Evolutionary conservation across 2,113 vertebrate species (phyloP).

Genomic region (Tachysurus fulvidraco): DNA sequence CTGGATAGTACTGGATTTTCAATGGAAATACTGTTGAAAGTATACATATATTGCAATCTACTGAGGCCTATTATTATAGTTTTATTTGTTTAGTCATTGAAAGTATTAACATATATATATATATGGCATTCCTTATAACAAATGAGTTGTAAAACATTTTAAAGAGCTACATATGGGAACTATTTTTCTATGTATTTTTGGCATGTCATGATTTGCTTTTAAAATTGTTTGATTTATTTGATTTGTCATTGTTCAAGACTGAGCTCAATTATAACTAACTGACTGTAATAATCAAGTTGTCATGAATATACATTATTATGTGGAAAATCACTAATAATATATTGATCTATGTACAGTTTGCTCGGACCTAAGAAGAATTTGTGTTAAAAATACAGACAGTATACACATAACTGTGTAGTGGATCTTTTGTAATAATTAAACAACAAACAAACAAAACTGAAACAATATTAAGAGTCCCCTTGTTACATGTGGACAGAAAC

Average conservation of each 20-base stretch:
- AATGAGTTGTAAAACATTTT: slow-evolving; percentile 79
- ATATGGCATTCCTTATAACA: slow-evolving; percentile 69
- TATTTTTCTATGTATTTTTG: slow-evolving; percentile 81
- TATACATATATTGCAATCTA: slow-evolving; percentile 52
- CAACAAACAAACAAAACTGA: slow-evolving; percentile 30
- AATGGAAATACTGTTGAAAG: slow-evolving; percentile 41
- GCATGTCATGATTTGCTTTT: slow-evolving; percentile 83
- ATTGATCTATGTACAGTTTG: slow-evolving; percentile 87
- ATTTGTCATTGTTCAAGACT: slow-evolving; percentile 78
- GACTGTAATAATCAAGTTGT: slow-evolving; percentile 51
- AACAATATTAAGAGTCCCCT: slow-evolving; percentile 4
- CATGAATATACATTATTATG: slow-evolving; percentile 54
- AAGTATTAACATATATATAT: slow-evolving; percentile 42
- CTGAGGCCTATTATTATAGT: slow-evolving; percentile 29
- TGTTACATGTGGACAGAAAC: neutral
- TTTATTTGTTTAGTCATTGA: slow-evolving; percentile 41
- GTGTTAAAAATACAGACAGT: slow-evolving; percentile 62
- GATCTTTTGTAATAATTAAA: slow-evolving; percentile 25
- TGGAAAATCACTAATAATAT: slow-evolving; percentile 53
- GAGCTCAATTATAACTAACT: slow-evolving; percentile 73
- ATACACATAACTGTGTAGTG: slow-evolving; percentile 51
- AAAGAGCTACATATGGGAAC: slow-evolving; percentile 78
- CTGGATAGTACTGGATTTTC: slow-evolving; percentile 35
- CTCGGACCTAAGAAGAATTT: slow-evolving; percentile 68
- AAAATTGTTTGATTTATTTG: slow-evolving; percentile 62